These are phyloP conservation scores for Melolontha melolontha DNA, from an alignment of 2,888 invertebrate genomes.

Conservation along the genomic window DNA sequence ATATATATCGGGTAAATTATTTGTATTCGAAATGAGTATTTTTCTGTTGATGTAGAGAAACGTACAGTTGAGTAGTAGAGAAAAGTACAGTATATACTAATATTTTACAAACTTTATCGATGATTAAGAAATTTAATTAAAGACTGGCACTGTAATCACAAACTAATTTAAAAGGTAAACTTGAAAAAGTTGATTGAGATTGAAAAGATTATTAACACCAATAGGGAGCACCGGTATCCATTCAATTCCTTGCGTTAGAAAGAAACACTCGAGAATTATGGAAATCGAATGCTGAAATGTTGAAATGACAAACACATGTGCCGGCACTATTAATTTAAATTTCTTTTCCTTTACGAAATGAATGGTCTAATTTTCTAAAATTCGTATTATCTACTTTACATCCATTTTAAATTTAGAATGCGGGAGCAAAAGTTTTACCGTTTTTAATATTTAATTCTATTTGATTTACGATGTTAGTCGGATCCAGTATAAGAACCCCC, in stretches of 20 bases:
- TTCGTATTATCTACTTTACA: conserved; percentile 68
- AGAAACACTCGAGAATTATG: conserved; percentile 54
- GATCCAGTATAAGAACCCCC: conserved; percentile 55
- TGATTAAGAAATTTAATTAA: neutral
- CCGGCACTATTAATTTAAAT: conserved; percentile 66
- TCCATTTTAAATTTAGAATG: conserved; percentile 67
- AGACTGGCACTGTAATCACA: neutral
- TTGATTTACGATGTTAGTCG: conserved; percentile 67
- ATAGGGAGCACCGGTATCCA: neutral
- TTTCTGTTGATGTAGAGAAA: too few species aligned
- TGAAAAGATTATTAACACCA: conserved; percentile 25
- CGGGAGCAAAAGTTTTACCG: conserved; percentile 64
- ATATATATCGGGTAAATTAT: too few species aligned
- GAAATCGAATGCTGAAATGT: conserved; percentile 61
- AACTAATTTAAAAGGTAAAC: conserved; percentile 20
- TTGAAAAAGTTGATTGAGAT: conserved; percentile 13
- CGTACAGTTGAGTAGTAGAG: too few species aligned
- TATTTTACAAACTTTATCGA: too few species aligned
- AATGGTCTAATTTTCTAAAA: conserved; percentile 66
- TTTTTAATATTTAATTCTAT: conserved; percentile 68
- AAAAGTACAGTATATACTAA: too few species aligned
- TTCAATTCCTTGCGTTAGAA: neutral
- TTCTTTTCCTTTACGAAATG: conserved; percentile 64
- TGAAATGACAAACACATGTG: conserved; percentile 66
- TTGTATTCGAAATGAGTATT: too few species aligned